Base-by-base conservation (phyloP, 2,888 invertebrate species). In the Ischnus inquisitorius region DNA sequence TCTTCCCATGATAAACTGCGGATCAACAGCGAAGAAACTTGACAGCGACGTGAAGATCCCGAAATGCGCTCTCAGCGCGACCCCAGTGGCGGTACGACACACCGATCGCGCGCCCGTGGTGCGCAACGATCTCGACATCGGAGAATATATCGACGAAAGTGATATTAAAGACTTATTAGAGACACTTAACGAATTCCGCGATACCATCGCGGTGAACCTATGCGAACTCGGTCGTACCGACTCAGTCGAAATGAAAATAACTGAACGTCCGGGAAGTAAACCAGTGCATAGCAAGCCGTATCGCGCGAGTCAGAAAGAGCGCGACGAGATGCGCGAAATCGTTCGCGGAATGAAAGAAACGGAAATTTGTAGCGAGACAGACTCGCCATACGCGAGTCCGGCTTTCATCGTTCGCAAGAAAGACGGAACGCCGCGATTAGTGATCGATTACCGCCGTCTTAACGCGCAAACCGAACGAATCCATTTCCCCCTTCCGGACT, bases 351-450 rank as follows among this genome's bases (percentile, higher is more conserved):
- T 54, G 75, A 57, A 57, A 51, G 48, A 67, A 41, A 41, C 67
- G n/a, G 75, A 75, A 14, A 75, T 83, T 14, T 57, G 67, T n/a
- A 43, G 68, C 10, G 79, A 79, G 14, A 77, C 84, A 1, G 39
- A 69, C 16, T 84, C 79, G n/a, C 39, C 75, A 12, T 86, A 72
- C 19, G 75, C 84, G 22, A 79, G 79, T 39, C 86, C 86, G 6
- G 84, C 74, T 12, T 76, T 86, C 16, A 22, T 85, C 14, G 76
- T 86, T 0, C 79, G 68, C 1, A 86, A 85, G 41, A 60, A 79
- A 22, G 76, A 75, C 14, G 81, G 85, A n/a, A 69, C 78, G 64
- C 64, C 75, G 10, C 72, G 85, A 28, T 41, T 83, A 16, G 85
- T 78, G 5, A 71, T 79, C 5, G 85, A 85, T 62, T 85, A 86